Conservation (phyloP, 2,888 invertebrate genomes). For the Pandemis corylana region DNA sequence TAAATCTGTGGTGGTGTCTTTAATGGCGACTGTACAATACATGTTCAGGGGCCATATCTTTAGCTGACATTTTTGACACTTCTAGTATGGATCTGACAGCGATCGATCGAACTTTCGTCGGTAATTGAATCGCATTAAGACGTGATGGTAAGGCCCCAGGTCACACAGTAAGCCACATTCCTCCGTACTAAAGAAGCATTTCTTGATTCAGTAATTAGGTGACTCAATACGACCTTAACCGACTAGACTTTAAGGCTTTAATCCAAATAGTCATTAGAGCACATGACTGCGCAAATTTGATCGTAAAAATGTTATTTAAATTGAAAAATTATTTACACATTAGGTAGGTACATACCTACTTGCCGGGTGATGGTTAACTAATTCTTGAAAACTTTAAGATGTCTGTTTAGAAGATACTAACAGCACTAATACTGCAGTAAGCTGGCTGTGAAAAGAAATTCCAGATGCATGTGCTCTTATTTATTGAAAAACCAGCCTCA, state of each 20-base stretch:
- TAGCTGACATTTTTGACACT: too few relatives aligned
- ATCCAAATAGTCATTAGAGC: conserved; percentile 30
- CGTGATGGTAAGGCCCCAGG: background rate
- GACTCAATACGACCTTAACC: conserved; percentile 32
- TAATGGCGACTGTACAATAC: too few relatives aligned
- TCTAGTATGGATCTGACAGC: too few relatives aligned
- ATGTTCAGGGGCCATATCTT: too few relatives aligned
- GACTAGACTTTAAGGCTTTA: conserved; percentile 17
- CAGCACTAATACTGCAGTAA: background rate
- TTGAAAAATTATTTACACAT: conserved; percentile 17
- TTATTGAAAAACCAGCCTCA: too few relatives aligned
- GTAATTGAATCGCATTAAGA: too few relatives aligned
- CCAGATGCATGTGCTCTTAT: too few relatives aligned
- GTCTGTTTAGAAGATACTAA: background rate
- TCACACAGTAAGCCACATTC: conserved; percentile 7
- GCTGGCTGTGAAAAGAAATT: too few relatives aligned
- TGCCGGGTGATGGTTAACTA: background rate
- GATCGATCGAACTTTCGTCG: too few relatives aligned
- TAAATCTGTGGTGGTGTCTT: too few relatives aligned
- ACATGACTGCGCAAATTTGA: conserved; percentile 28
- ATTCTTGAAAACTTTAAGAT: background rate
- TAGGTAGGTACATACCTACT: too few relatives aligned
- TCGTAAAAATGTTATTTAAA: conserved; percentile 19
- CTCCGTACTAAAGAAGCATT: conserved; percentile 6
- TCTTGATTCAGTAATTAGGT: conserved; percentile 12